Evolutionary conservation across 2,797 vertebrate genomes (phyloP).

Genomic region (Gila robusta): DNA sequence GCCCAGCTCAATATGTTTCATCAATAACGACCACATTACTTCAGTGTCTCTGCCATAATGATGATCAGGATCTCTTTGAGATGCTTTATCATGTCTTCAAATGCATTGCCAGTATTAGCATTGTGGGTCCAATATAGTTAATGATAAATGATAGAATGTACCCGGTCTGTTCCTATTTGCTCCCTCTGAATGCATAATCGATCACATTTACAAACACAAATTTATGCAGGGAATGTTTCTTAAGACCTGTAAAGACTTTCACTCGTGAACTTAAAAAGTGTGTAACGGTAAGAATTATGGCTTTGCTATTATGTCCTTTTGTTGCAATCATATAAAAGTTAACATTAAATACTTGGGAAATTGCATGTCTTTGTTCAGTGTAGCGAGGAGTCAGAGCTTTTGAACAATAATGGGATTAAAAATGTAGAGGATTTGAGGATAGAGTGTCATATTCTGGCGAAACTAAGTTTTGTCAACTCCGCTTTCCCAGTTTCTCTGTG

Average conservation of each 20-base stretch:
- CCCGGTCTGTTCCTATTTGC: constrained; percentile 9
- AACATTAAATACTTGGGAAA: constrained; percentile 50
- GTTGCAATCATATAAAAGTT: constrained; percentile 54
- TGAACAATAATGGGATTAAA: constrained; percentile 66
- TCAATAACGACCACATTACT: constrained; percentile 55
- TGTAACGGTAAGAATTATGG: constrained; percentile 29
- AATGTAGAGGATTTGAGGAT: constrained; percentile 50
- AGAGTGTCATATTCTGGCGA: not conserved
- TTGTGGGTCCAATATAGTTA: constrained; percentile 30
- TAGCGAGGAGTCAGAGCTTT: constrained; percentile 52
- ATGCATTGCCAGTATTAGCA: constrained; percentile 14
- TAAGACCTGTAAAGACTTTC: constrained; percentile 31
- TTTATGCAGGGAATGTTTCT: constrained; percentile 5
- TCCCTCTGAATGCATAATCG: constrained; percentile 23
- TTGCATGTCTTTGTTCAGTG: constrained; percentile 44
- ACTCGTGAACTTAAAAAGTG: constrained; percentile 12
- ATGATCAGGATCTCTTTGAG: constrained; percentile 28
- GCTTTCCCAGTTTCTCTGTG: not conserved
- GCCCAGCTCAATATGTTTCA: constrained; percentile 58
- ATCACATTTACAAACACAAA: constrained; percentile 23
- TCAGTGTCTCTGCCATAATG: constrained; percentile 40
- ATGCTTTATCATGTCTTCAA: constrained; percentile 36
- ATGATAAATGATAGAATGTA: constrained; percentile 28
- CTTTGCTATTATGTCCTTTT: constrained; percentile 75
- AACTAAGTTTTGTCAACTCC: constrained; percentile 27